Base-by-base conservation (phyloP, 2,113 vertebrate genomes). In the Coreoperca whiteheadi region DNA sequence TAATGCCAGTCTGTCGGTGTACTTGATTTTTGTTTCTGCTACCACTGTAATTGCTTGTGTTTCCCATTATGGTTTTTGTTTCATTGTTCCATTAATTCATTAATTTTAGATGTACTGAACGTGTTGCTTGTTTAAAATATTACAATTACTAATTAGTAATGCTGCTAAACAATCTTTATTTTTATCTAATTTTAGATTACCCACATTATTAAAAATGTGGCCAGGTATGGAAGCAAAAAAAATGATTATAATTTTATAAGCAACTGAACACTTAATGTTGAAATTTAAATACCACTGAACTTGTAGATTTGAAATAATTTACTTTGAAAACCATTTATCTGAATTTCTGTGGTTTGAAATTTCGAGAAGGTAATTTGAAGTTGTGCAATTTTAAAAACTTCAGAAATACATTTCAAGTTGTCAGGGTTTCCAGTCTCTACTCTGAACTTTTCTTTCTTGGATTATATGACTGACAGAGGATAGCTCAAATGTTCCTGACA, bases 1-100 rank as follows among this genome's bases (percentile, higher is more conserved):
- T 83, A 83, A 83, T 79, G 59, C 63, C 84, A 80, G 63, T 86
- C 81, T 88, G 85, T 89, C 48, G 2, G 54, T 69, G 51, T 30
- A 37, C 69, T 81, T 43, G 61, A 78, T 71, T 78, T 85, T 73
- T 65, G 39, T 70, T 82, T 80, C 61, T 81, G 50, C 69, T 80
- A 25, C 60, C 56, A 23, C 68, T 57, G 28, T 83, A 77, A 77
- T 70, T 82, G 69, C 66, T 72, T 34, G 11, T 65, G 70, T 61
- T 68, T 32, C 43, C 6, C 23, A 16, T 53, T 73, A 66, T 79
- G 59, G 32, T 69, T 43, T 75, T 74, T 75, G 41, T 61, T 74
- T 78, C 18, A 60, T 83, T 74, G 67, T 80, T 51, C 16, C 25
- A 63, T 85, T 79, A 71, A 88, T 79, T 46, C 14, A 20, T 84